Evolutionary conservation across 1,140 invertebrate genomes (phyloP).

Genomic region (Phymorhynchus buccinoides): DNA sequence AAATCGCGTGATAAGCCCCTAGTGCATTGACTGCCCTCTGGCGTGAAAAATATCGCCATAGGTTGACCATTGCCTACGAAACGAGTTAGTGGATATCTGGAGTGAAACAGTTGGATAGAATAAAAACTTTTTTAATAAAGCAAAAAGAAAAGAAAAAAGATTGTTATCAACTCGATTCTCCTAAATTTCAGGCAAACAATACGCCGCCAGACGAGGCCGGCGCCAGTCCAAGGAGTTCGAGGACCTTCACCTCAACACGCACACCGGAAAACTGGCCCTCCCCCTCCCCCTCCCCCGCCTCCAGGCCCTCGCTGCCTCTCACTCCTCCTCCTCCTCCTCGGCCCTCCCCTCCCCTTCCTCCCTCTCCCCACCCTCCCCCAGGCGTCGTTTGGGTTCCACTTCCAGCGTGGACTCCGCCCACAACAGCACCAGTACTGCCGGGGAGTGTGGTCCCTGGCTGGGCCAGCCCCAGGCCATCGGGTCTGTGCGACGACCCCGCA

Average conservation of each 20-base stretch:
- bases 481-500: slow-evolving; percentile 54
- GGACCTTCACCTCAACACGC: slow-evolving; percentile 45
- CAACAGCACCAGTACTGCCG: no score
- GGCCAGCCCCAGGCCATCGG: slow-evolving; percentile 56
- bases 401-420: slow-evolving; percentile 46
- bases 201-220: slow-evolving; percentile 41
- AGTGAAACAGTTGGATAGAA: no score
- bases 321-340: no score
- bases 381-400: slow-evolving; percentile 20
- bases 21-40: no score
- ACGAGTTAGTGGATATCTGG: no score
- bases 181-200: slow-evolving; percentile 1
- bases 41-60: no score
- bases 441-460: slow-evolving; percentile 43
- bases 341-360: slow-evolving; percentile 14
- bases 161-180: no score
- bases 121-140: no score
- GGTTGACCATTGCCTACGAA: no score
- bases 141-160: no score
- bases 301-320: not conserved
- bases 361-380: slow-evolving; percentile 37
- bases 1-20: no score
- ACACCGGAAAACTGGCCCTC: slow-evolving; percentile 43
- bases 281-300: slow-evolving; percentile 22
- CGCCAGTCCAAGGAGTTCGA: slow-evolving; percentile 47